A percentile compares a stretch with the other conserved stretches of the same genome.
Conservation (phyloP, 2,888 invertebrate genomes). For the Netelia melanura region DNA sequence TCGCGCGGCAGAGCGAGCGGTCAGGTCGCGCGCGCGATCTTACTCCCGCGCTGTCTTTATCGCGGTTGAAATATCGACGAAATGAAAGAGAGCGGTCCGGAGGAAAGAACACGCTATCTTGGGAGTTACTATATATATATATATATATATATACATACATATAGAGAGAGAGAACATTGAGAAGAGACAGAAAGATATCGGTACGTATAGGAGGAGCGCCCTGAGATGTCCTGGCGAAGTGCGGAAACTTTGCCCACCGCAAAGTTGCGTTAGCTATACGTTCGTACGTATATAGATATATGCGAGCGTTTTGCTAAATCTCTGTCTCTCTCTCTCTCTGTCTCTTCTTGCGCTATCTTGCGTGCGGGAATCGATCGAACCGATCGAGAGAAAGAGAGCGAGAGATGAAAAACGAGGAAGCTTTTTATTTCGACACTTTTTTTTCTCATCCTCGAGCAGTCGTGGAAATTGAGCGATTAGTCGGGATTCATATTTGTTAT, state of each 20-base stretch:
- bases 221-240: constrained; percentile 34
- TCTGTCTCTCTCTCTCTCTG: background rate
- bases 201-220: constrained; percentile 2
- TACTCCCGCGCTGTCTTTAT: constrained; percentile 75
- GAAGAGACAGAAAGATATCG: constrained; percentile 51
- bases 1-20: constrained; percentile 70
- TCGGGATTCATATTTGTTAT: too few species aligned
- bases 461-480: too few species aligned
- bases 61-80: constrained; percentile 78
- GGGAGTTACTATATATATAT: constrained; percentile 12
- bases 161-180: constrained; percentile 8
- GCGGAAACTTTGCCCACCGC: constrained; percentile 59
- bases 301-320: constrained; percentile 42
- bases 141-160: background rate
- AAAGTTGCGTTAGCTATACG: constrained; percentile 16
- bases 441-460: too few species aligned
- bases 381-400: background rate
- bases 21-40: constrained; percentile 72
- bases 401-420: too few species aligned
- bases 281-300: background rate
- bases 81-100: constrained; percentile 73
- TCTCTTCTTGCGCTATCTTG: background rate
- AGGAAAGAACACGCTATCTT: constrained; percentile 44
- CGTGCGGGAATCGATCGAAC: constrained; percentile 42
- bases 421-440: too few species aligned